Base-by-base conservation (phyloP, 2,888 invertebrate species). In the Chrysomela aeneicollis region DNA sequence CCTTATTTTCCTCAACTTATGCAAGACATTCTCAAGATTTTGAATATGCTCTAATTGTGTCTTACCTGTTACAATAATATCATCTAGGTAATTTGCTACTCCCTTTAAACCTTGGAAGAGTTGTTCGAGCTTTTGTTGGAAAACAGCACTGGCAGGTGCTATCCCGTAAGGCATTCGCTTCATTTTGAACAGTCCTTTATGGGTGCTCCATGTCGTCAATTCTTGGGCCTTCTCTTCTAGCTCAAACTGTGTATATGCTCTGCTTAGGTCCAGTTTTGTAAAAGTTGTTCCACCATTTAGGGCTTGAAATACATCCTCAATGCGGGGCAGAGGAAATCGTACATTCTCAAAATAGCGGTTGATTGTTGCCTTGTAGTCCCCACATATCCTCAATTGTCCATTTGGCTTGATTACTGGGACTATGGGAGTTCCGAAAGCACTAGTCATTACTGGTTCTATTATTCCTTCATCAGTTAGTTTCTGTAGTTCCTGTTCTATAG, bases 11-110 rank as follows among this genome's bases (percentile, higher is more conserved):
- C 1, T 74, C 64, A 70, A 71, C 37, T 66, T 72, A 4, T 57
- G 51, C 1, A 79, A 70, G 6, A 79, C 75, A 12, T 35, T 22
- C 50, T 67, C 54, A 17, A 78, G 58, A 15, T 69, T 71, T 46
- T 71, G 42, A 17, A 61, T 6, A 64, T 76, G 74, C 50, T 76
- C 63, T 22, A 67, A 53, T 10, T 58, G 52, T n/a, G 64, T 69
- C 22, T 68, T 67, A 4, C 75, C 76, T 10, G 74, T 77, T 5
- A 79, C 69, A 4, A 76, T 57, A 46, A 79, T 72, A 47, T 79
- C 79, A 26, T 66, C 62, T 21, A 63, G n/a, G 42, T 51, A 66
- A 49, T 54, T 55, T 10, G 26, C 35, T 15, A 54, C 50, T 30
- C 54, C 47, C 15, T 54, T 22, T 15, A 63, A 6, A 17, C 63